Conservation (phyloP, 2,113 vertebrate genomes). For the Aptenodytes forsteri region DNA sequence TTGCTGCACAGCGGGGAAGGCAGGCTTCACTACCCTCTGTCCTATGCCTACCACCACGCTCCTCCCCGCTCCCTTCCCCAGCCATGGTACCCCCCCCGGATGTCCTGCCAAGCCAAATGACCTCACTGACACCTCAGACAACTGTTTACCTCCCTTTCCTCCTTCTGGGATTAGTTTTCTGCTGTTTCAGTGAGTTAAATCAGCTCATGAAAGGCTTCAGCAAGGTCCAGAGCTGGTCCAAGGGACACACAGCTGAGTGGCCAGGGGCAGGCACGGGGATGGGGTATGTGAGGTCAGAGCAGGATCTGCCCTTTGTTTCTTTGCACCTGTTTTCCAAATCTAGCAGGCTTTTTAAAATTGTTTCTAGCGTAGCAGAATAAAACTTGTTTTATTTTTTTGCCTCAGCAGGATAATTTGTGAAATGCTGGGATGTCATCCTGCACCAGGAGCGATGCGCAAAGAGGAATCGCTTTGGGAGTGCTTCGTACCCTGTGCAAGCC, state of each 20-base stretch:
- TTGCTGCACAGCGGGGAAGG: background rate
- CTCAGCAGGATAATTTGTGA: background rate
- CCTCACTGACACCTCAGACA: background rate
- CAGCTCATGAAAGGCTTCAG: background rate
- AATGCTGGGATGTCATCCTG: background rate
- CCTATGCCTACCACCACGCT: background rate
- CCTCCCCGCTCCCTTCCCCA: background rate
- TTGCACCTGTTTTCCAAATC: background rate
- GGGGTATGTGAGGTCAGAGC: background rate
- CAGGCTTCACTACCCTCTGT: background rate
- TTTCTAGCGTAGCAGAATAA: background rate
- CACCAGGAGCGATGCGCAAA: rapidly evolving
- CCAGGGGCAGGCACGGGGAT: too few relatives aligned
- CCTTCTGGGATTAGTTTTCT: background rate
- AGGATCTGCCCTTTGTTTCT: background rate
- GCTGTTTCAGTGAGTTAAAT: background rate
- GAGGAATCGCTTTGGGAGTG: background rate
- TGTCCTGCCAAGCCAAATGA: background rate
- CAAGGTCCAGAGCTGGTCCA: background rate
- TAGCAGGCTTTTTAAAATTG: background rate
- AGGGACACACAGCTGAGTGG: background rate
- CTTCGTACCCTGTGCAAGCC: background rate
- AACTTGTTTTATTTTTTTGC: background rate
- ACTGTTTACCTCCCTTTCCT: background rate
- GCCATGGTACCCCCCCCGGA: rapidly evolving